Base-by-base conservation (phyloP, 1,140 invertebrate genomes). In the Drosophila kurseongensis region DNA sequence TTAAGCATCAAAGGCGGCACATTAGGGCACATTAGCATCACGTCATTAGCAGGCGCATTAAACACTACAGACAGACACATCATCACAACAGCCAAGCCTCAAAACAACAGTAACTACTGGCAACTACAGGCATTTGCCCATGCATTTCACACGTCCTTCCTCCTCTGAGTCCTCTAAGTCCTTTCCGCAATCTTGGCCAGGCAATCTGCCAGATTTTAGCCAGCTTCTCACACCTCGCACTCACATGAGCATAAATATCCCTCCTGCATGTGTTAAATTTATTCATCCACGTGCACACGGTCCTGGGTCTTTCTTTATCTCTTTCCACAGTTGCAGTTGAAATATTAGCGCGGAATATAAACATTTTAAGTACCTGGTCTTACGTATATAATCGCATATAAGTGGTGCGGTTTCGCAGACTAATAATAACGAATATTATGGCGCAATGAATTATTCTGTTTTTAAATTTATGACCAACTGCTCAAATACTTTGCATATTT, bases 151-250 rank as follows among this genome's bases (percentile, higher is more conserved):
- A 32, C 23, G 16, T 23, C 12, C 48, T 10, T 41, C 12, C 59
- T 45, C 55, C 42, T 38, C 35, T 12, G 32, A 62, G 36, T 65
- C 59, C 40, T 50, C 41, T 40, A 42, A 57, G 61, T 58, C 52
- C 38, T 67, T 42, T n/a, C 13, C 48, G 27, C 45, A 80, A 77
- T 84, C 80, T 84, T 67, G 65, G 66, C 47, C 42, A 76, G 71
- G 77, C 77, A 85, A 84, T 84, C 81, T 77, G 73, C 78, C 81
- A 86, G 82, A 85, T 86, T 81, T 78, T 78, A 62, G 38, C 44
- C 62, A 69, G 69, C 45, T 61, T 51, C 54, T 51, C 42, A 45
- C 54, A 50, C 40, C 54, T 51, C 42, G 51, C 54, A 50, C 32
- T 54, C 40, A 60, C 47, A 36, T 48, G 75, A 58, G 59, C 55